Evolutionary conservation across 2,888 invertebrate genomes (phyloP).

Genomic region (Apamea epomidion): DNA sequence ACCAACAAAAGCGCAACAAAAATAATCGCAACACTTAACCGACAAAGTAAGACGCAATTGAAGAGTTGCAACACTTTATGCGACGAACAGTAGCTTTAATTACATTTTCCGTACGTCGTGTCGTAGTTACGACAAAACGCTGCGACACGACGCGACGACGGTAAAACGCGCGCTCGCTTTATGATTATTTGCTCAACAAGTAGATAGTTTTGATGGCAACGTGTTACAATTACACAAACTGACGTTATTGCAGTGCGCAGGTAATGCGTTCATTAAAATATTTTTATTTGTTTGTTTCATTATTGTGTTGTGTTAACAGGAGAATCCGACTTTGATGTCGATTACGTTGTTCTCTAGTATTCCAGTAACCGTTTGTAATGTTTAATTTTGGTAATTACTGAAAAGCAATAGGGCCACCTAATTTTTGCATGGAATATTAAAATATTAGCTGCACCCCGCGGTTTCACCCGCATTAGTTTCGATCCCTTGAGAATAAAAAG

Average conservation of each 20-base stretch:
- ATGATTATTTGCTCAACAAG: conserved; percentile 85
- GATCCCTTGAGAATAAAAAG: no score
- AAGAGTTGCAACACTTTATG: conserved; percentile 77
- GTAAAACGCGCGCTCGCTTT: conserved; percentile 72
- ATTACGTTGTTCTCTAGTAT: background rate
- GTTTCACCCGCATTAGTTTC: no score
- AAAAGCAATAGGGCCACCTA: no score
- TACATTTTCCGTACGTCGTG: conserved; percentile 65
- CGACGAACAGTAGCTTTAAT: conserved; percentile 66
- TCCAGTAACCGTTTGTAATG: background rate
- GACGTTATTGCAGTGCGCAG: conserved; percentile 59
- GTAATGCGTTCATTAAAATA: conserved; percentile 59
- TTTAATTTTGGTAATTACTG: background rate
- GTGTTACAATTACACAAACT: conserved; percentile 64
- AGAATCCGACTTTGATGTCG: background rate
- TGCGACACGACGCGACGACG: conserved; percentile 54
- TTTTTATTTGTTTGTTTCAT: conserved; percentile 23
- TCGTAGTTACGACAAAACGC: conserved; percentile 67
- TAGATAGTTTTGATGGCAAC: conserved; percentile 69
- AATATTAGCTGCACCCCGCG: no score
- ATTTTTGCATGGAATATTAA: background rate
- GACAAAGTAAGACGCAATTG: conserved; percentile 77
- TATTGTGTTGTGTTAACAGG: background rate
- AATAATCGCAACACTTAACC: conserved; percentile 70
- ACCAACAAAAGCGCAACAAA: conserved; percentile 63